Percentiles rank a stretch among this genome's conserved stretches.
These are phyloP conservation scores for Toxotes jaculatrix DNA, from an alignment of 2,113 vertebrate species.

Conservation along the genomic window DNA sequence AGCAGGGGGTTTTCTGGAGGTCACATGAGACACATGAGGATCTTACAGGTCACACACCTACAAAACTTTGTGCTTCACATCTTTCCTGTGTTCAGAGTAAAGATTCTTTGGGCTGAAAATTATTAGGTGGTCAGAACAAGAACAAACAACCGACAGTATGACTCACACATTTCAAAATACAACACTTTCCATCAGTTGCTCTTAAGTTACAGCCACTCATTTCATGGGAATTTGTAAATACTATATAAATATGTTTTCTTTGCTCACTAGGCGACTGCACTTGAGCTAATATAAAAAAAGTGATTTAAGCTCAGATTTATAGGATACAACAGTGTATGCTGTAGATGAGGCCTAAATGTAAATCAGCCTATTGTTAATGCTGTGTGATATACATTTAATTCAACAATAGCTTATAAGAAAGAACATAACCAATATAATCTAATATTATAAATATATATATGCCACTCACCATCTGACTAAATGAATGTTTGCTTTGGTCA, in stretches of 20 bases:
- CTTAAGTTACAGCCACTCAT: not conserved
- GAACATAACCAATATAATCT: slow-evolving; percentile 29
- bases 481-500: slow-evolving; percentile 24
- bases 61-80: slow-evolving; percentile 2
- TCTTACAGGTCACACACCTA: not conserved
- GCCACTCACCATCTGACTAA: slow-evolving; percentile 7
- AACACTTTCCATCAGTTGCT: not conserved
- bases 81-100: not conserved
- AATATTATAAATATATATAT: slow-evolving; percentile 1
- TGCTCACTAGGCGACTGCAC: slow-evolving; percentile 21
- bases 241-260: slow-evolving; percentile 32
- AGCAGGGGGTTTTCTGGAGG: not conserved
- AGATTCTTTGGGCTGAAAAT: not conserved
- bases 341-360: slow-evolving; percentile 36
- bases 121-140: not conserved
- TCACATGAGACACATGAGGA: not conserved
- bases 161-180: not conserved
- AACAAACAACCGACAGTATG: not conserved
- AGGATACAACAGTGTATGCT: slow-evolving; percentile 17
- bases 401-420: slow-evolving; percentile 6
- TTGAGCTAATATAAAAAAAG: slow-evolving; percentile 13
- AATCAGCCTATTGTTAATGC: slow-evolving; percentile 26
- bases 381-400: slow-evolving; percentile 41
- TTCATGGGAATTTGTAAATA: slow-evolving; percentile 55
- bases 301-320: slow-evolving; percentile 23